Evolutionary conservation across 2,797 vertebrate genomes (phyloP).

Genomic region (Scleropages formosus): DNA sequence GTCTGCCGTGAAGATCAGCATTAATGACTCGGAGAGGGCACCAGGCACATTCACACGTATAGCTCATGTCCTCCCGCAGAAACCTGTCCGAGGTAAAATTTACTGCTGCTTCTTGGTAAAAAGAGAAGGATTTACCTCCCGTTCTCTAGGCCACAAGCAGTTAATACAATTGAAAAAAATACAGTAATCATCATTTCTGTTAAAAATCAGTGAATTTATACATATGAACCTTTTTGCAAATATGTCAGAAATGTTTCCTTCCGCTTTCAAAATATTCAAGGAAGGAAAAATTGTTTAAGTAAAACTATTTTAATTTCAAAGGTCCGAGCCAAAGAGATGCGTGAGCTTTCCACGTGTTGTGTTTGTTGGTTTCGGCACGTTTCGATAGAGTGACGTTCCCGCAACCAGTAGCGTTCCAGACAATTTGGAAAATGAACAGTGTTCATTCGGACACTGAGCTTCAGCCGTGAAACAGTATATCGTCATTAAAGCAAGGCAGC

Average conservation of each 20-base stretch:
- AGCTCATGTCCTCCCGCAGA: conserved; percentile 46
- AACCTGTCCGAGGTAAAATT: conserved; percentile 54
- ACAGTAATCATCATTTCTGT: too few species aligned
- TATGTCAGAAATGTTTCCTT: too few species aligned
- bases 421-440: conserved; percentile 78
- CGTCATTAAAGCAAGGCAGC: conserved; percentile 70
- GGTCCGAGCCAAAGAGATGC: too few species aligned
- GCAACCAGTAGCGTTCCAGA: conserved; percentile 73
- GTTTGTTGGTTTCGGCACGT: conserved; percentile 50
- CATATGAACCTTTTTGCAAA: too few species aligned
- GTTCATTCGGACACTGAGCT: conserved; percentile 81
- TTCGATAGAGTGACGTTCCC: conserved; percentile 66
- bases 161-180: too few species aligned
- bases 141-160: too few species aligned
- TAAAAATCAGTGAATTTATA: too few species aligned
- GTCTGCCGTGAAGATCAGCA: conserved; percentile 32
- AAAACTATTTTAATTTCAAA: too few species aligned
- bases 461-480: conserved; percentile 73
- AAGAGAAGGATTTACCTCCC: too few species aligned
- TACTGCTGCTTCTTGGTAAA: conserved; percentile 46
- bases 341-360: conserved; percentile 22
- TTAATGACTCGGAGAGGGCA: conserved; percentile 8
- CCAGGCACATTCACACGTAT: conserved; percentile 21
- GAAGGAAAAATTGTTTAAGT: too few species aligned
- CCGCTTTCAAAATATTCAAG: too few species aligned